These are phyloP conservation scores for Trissoscelio sp. DNA, from an alignment of 2,888 invertebrate species.

Conservation along the genomic window DNA sequence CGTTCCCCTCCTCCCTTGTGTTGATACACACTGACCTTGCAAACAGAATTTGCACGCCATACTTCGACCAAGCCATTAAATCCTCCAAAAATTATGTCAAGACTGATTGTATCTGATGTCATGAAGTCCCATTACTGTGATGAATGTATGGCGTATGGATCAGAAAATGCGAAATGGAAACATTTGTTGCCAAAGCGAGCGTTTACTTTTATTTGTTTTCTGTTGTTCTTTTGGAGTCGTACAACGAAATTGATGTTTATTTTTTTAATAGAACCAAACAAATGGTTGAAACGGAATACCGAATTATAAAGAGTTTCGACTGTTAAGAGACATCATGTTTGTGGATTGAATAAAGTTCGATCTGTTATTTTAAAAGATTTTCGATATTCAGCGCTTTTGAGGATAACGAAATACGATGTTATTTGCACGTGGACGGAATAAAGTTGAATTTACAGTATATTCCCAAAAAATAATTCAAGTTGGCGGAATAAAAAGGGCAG, in stretches of 20 bases:
- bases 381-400: neutral
- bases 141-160: conserved; percentile 33
- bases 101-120: conserved; percentile 62
- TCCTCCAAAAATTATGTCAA: conserved; percentile 56
- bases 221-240: neutral
- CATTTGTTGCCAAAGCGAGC: neutral
- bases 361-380: neutral
- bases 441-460: neutral
- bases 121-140: conserved; percentile 61
- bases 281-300: no score
- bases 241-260: neutral
- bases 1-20: neutral
- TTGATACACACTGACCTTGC: conserved; percentile 46
- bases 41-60: conserved; percentile 62
- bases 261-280: conserved; percentile 1
- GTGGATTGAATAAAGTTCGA: neutral
- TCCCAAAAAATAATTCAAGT: conserved; percentile 4
- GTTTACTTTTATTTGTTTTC: no score
- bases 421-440: neutral
- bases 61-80: conserved; percentile 62
- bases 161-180: conserved; percentile 24
- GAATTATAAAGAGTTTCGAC: no score
- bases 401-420: neutral
- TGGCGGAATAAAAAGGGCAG: neutral
- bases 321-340: no score